phyloP scores from a whole-genome alignment of 2,113 vertebrate species.

The Anguilla japonica region DNA sequence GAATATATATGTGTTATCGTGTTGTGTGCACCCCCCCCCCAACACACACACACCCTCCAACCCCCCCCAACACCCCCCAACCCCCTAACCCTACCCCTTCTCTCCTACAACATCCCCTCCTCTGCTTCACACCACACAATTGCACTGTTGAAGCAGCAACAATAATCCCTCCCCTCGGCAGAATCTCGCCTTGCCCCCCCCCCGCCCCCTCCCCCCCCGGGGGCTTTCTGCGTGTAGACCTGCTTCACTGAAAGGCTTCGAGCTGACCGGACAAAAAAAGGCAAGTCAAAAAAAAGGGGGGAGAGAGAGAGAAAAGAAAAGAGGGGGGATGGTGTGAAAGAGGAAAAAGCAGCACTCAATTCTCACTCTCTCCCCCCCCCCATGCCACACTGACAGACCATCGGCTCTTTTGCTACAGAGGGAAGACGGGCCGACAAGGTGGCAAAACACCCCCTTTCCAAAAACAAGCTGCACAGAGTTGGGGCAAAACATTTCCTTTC shows the following conservation, averaged over 20 bases:
- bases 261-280: conserved; percentile 68
- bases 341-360: conserved; percentile 32
- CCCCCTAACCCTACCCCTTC: conserved; percentile 12
- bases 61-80: background rate
- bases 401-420: background rate
- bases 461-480: background rate
- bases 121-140: conserved; percentile 64
- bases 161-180: conserved; percentile 54
- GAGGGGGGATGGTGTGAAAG: background rate
- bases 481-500: background rate
- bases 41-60: background rate
- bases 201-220: no score
- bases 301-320: conserved; percentile 12
- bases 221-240: conserved; percentile 52
- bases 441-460: background rate
- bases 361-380: background rate
- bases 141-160: conserved; percentile 63
- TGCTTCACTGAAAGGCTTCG: conserved; percentile 62
- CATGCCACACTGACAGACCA: background rate
- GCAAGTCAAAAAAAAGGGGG: conserved; percentile 63
- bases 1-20: conserved; percentile 54
- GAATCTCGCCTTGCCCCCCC: conserved; percentile 25
- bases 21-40: conserved; percentile 30
- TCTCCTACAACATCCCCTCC: conserved; percentile 37
- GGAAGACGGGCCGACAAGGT: background rate